Percentiles rank a stretch among this genome's conserved stretches.
These are phyloP conservation scores for Aricia artaxerxes DNA, from an alignment of 2,888 invertebrate genomes.

Conservation along the genomic window DNA sequence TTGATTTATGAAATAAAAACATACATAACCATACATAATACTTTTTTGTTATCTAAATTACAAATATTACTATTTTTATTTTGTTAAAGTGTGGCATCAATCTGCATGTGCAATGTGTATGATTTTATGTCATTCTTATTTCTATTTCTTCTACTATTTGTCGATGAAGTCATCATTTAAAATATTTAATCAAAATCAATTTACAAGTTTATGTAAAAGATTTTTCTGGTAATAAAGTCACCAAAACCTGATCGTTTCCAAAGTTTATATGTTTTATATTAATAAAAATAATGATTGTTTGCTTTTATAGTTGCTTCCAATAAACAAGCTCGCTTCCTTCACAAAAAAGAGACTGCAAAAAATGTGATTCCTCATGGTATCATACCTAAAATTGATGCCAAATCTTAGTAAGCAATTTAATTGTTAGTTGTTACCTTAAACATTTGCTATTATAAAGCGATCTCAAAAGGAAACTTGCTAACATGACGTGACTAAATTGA, in stretches of 20 bases:
- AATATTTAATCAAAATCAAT: slow-evolving; percentile 11
- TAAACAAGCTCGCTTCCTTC: not conserved
- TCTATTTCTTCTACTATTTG: not conserved
- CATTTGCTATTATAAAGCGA: not conserved
- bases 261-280: not conserved
- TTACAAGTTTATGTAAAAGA: not conserved
- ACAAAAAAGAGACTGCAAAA: slow-evolving; percentile 4
- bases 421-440: slow-evolving; percentile 13
- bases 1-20: too few relatives aligned
- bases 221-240: slow-evolving; percentile 12
- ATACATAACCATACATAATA: too few relatives aligned
- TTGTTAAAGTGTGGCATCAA: not conserved
- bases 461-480: slow-evolving; percentile 27
- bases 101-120: not conserved
- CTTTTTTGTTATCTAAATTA: too few relatives aligned
- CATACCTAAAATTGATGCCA: not conserved
- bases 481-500: slow-evolving; percentile 9
- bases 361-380: not conserved
- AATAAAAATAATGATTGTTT: not conserved
- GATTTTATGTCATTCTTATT: not conserved
- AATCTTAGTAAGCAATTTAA: not conserved
- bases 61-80: too few relatives aligned
- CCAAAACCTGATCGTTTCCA: not conserved
- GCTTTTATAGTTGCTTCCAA: not conserved
- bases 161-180: slow-evolving; percentile 18